Percentiles rank a stretch among this genome's conserved stretches.
Evolutionary conservation across 2,113 vertebrate species (phyloP).

Genomic region (Eidolon helvum): DNA sequence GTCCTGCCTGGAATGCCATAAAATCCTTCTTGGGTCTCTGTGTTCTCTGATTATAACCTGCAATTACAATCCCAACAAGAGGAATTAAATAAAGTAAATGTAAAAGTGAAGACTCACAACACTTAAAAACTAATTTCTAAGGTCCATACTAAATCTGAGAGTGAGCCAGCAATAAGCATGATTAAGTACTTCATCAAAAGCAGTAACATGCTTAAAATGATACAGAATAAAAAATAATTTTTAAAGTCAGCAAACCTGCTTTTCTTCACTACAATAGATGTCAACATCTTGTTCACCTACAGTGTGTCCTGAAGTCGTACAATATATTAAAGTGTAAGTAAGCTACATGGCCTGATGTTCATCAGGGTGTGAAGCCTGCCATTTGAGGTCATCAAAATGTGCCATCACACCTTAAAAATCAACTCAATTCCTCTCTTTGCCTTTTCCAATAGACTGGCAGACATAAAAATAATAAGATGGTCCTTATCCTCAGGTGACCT

Average conservation of each 20-base stretch:
- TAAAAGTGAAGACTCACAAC: neutral
- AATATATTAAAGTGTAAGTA: neutral
- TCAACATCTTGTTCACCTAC: neutral
- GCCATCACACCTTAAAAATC: neutral
- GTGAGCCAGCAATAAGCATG: conserved; percentile 14
- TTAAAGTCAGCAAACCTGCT: neutral
- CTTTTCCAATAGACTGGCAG: neutral
- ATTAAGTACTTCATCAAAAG: neutral
- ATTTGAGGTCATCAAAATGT: neutral
- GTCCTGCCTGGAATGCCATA: neutral
- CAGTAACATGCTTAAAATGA: neutral
- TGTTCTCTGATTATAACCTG: conserved; percentile 33
- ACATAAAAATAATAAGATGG: neutral
- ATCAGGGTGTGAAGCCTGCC: neutral
- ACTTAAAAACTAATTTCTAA: neutral
- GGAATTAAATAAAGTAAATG: neutral
- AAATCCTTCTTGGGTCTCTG: neutral
- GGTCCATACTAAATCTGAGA: conserved; percentile 9
- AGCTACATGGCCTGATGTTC: neutral
- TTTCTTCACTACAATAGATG: neutral
- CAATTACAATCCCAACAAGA: conserved; percentile 17
- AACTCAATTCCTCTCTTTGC: neutral
- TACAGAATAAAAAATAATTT: neutral
- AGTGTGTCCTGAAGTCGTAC: neutral
- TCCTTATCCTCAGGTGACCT: neutral